Evolutionary conservation across 2,113 vertebrate genomes (phyloP).

Genomic region (Tautogolabrus adspersus): DNA sequence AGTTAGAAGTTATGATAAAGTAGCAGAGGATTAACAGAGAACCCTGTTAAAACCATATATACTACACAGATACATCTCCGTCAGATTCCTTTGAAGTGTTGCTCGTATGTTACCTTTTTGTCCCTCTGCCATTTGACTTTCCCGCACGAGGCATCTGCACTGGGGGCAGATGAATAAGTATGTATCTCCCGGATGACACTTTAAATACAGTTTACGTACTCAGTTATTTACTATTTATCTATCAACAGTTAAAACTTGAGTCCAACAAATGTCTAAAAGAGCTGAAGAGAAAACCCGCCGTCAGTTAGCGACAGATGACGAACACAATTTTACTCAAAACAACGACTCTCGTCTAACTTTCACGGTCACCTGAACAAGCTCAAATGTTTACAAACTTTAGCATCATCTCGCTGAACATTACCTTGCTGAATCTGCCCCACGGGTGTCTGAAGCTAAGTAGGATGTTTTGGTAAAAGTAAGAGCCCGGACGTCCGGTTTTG

Average conservation of each 20-base stretch:
- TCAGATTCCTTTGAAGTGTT: background rate
- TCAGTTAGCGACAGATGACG: background rate
- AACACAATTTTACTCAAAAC: background rate
- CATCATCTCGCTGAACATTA: rapidly evolving
- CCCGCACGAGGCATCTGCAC: constrained; percentile 66
- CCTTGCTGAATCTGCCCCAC: background rate
- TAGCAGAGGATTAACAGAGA: background rate
- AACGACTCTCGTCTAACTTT: background rate
- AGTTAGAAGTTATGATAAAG: background rate
- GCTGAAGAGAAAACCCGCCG: background rate
- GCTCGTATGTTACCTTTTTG: constrained; percentile 58
- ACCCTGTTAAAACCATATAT: too few relatives aligned
- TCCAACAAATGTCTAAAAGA: background rate
- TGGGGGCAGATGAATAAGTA: background rate
- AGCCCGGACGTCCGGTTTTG: constrained; percentile 46
- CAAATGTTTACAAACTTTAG: background rate
- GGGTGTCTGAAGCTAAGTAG: too few relatives aligned
- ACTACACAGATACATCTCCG: too few relatives aligned
- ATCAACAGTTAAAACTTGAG: background rate
- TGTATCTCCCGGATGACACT: background rate
- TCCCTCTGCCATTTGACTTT: constrained; percentile 42
- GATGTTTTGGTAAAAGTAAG: constrained; percentile 30
- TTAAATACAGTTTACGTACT: background rate
- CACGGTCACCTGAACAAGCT: background rate
- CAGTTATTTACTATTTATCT: background rate